phyloP scores from a whole-genome alignment of 2,888 invertebrate species.

The Drosophila parthenogenetica region DNA sequence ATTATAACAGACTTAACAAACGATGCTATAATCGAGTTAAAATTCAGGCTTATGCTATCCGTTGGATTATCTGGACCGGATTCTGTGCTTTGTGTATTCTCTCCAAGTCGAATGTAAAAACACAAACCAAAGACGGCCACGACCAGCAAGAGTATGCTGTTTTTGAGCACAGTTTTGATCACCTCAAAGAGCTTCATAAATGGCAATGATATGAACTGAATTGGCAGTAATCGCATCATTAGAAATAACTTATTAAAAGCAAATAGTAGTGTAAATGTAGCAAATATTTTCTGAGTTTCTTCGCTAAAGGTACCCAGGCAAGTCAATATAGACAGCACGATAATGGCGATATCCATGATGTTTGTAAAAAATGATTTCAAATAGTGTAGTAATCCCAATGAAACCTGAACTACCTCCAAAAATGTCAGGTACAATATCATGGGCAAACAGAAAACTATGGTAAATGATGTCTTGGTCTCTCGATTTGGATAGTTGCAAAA shows the following conservation, averaged over 20 bases:
- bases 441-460: background rate
- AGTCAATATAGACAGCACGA: background rate
- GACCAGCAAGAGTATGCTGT: background rate
- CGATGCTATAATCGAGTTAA: background rate
- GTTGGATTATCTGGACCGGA: background rate
- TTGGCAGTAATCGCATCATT: background rate
- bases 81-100: background rate
- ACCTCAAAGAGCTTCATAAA: slow-evolving; percentile 15
- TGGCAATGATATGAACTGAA: slow-evolving; percentile 11
- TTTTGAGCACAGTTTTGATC: background rate
- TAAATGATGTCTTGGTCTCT: background rate
- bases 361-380: background rate
- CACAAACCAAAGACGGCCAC: slow-evolving; percentile 1
- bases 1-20: background rate
- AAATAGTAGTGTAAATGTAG: background rate
- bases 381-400: background rate
- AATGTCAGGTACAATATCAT: background rate
- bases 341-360: slow-evolving; percentile 1
- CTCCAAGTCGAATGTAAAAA: slow-evolving; percentile 6
- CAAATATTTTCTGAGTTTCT: background rate
- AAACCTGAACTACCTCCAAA: background rate
- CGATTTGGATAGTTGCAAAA: background rate
- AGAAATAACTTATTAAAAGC: slow-evolving; percentile 2
- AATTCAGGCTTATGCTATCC: background rate
- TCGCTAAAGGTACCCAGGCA: background rate